Conservation (phyloP, 1,140 invertebrate genomes). For the Nebria ingens region DNA sequence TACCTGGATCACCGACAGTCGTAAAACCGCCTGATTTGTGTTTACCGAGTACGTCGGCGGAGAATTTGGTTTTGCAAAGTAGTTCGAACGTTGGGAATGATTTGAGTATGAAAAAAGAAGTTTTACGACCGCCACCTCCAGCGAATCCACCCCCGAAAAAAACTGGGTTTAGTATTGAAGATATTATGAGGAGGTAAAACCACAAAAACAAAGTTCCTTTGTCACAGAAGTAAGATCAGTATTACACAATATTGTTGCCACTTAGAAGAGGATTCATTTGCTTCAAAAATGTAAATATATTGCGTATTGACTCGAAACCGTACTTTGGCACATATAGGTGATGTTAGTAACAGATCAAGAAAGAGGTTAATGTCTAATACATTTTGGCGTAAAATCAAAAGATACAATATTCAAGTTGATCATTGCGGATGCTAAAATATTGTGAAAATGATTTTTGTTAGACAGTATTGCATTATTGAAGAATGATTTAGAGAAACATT, state of each 20-base stretch:
- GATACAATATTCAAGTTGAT: too few species aligned
- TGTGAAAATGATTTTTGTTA: too few species aligned
- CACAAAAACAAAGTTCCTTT: background rate
- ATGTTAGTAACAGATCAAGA: too few species aligned
- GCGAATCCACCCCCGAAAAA: constrained; percentile 41
- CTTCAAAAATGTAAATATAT: too few species aligned
- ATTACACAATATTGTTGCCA: too few species aligned
- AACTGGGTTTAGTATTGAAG: constrained; percentile 62
- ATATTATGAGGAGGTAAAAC: constrained; percentile 57
- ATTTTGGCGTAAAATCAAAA: too few species aligned
- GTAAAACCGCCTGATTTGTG: constrained; percentile 24
- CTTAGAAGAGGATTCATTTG: too few species aligned
- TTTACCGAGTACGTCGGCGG: constrained; percentile 1
- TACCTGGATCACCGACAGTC: constrained; percentile 17
- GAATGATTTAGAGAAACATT: background rate
- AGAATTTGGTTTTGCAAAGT: constrained; percentile 3
- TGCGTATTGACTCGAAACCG: too few species aligned
- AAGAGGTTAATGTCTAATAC: too few species aligned
- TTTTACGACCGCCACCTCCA: constrained; percentile 29
- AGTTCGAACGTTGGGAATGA: constrained; percentile 27
- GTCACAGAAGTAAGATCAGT: background rate
- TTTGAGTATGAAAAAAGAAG: constrained; percentile 31
- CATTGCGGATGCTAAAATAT: too few species aligned
- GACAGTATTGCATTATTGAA: too few species aligned
- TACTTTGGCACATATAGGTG: too few species aligned